These are phyloP conservation scores for Eristalis intricaria DNA, from an alignment of 2,888 invertebrate genomes.

Conservation along the genomic window DNA sequence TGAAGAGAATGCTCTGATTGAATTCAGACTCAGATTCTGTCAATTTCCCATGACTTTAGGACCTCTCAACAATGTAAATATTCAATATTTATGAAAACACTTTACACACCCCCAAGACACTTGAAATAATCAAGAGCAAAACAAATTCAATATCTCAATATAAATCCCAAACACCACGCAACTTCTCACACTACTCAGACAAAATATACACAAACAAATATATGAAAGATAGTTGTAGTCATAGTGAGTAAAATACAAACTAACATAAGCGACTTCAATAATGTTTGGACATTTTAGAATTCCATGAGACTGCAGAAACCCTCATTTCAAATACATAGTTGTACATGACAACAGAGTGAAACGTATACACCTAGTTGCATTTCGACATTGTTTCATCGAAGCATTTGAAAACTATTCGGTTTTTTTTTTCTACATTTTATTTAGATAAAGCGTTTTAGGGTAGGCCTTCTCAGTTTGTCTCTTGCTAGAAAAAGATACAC, in stretches of 20 bases:
- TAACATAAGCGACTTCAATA: constrained; percentile 18
- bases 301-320: constrained; percentile 66
- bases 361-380: constrained; percentile 24
- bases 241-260: background rate
- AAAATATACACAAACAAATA: background rate
- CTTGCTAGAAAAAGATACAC: background rate
- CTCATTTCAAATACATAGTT: constrained; percentile 33
- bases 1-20: no score
- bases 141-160: background rate
- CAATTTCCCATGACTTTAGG: no score
- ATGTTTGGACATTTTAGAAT: constrained; percentile 22
- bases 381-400: constrained; percentile 37
- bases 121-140: no score
- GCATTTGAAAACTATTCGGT: background rate
- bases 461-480: background rate
- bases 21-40: no score
- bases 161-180: background rate
- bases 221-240: background rate
- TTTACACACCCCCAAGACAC: no score
- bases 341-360: constrained; percentile 8
- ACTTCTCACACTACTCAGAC: constrained; percentile 38
- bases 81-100: no score
- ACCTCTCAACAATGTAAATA: no score
- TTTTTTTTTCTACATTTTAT: constrained; percentile 10
- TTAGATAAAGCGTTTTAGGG: constrained; percentile 5